Base-by-base conservation (phyloP, 1,140 invertebrate species). In the Eueides isabella region DNA sequence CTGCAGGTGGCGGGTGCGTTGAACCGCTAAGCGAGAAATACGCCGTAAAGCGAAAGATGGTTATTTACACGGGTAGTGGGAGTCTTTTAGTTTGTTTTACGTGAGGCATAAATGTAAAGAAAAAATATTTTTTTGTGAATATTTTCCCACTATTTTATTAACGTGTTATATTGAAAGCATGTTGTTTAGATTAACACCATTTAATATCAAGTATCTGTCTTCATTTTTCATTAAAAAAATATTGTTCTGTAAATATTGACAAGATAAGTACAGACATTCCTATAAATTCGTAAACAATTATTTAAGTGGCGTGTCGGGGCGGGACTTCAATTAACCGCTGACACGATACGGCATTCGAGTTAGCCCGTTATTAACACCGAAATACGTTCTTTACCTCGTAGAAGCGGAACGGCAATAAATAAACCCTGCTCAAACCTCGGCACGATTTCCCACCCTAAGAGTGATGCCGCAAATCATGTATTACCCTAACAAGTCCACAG, bases 381-480 rank as follows among this genome's bases (percentile, higher is more conserved):
- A 33, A 38, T 71, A 71, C 31, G 48, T 74, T 64, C 67, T 64
- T 69, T 31, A 62, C 33, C 61, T 31, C 72, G 31, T 67, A 63
- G 14, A 69, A 55, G 23, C 48, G 48, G 48, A 55, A 55, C 9
- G 19, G 65, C 64, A 44, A 68, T 67, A 72, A 76, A 67, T 75
- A 71, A 65, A 26, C 61, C 31, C 16, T 7, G 23, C 61, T 68
- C 38, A 30, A 72, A 72, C 28, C 71, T 63, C 72, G 68, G 44
- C 55, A 61, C 74, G 55, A 86, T 82, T 85, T 84, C 78, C 79
- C 75, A 86, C 83, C 79, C 74, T 85, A 80, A 79, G 76, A 82
- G 80, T 72, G 82, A 80, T 74, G 81, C 80, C 82, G 79, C 86
- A 86, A 90, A 90, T 90, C 87, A 86, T 87, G 85, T 85, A 87